Percentiles rank a stretch among this genome's conserved stretches.
phyloP scores from a whole-genome alignment of 2,113 vertebrate genomes.

The Paramisgurnus dabryanus region DNA sequence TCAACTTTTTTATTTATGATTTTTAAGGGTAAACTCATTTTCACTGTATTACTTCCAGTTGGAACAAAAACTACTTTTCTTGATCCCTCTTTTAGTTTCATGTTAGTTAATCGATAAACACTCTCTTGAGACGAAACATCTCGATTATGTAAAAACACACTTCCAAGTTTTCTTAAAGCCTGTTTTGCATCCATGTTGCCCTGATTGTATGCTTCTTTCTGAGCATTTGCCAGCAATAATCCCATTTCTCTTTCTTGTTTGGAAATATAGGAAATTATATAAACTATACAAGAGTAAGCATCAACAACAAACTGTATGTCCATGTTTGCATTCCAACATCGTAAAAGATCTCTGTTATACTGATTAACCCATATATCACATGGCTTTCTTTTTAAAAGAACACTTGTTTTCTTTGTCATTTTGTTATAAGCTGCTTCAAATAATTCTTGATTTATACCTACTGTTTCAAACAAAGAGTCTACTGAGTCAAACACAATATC shows the following conservation, averaged over 20 bases:
- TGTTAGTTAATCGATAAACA: not conserved
- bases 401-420: conserved; percentile 15
- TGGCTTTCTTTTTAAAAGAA: conserved; percentile 18
- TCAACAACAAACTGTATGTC: not conserved
- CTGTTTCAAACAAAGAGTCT: not conserved
- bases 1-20: not conserved
- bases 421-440: conserved; percentile 14
- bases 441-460: conserved; percentile 9
- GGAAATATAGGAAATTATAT: conserved; percentile 37
- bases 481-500: too few species aligned
- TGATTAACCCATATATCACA: conserved; percentile 5
- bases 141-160: conserved; percentile 32
- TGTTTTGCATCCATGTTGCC: too few species aligned
- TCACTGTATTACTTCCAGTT: not conserved
- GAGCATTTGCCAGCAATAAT: conserved; percentile 8
- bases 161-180: conserved; percentile 23
- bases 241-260: conserved; percentile 35
- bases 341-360: conserved; percentile 10
- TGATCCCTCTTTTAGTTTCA: conserved; percentile 19
- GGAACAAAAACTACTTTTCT: conserved; percentile 26
- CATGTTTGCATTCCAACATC: too few species aligned
- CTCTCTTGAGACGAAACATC: conserved; percentile 39
- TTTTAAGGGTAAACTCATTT: conserved; percentile 23
- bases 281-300: conserved; percentile 7
- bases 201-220: too few species aligned